Evolutionary conservation across 2,888 invertebrate species (phyloP), one percentile per base, ranked within the genome.

Genomic region (Phyllotreta cruciferae): DNA sequence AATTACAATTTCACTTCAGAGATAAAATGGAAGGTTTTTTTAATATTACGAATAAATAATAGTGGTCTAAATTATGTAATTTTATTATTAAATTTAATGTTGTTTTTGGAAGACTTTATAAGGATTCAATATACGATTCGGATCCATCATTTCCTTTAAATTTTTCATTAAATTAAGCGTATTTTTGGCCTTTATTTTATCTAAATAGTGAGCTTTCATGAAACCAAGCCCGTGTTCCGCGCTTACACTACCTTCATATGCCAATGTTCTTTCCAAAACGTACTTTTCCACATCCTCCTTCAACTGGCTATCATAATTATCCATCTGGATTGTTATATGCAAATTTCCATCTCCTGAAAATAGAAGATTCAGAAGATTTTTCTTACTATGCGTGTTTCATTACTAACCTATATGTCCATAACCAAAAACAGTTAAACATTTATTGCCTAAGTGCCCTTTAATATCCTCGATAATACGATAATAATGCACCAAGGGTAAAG

Each of bases 171-270:
- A 82, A 2, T 84, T 79, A 10, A 96, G 84, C 1, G 92, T 89
- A n/a, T 87, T 85, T 13, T 82, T 70, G 38, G 88, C 85, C 81
- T 94, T 94, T 60, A 92, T 91, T 78, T 89, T 89, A 67, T 88
- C 86, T 56, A 96, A 85, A 81, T 88, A 94, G 71, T 91, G 86
- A 0, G 88, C 86, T 78, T 96, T 96, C 60, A 90, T 86, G 77
- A 94, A 92, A 0, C 97, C 98, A 44, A 99, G 88, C 0, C 98
- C 98, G 80, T 99, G 98, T 80, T 99, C 98, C 0, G 98, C 97
- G 78, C 96, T 97, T 3, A 93, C 86, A 73, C 97, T 97, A 1
- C 98, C 98, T 8, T 86, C 86, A 36, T 90, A 79, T 70, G 89
- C 84, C 0, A 89, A 83, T 0, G 93, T 90, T 83, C 92, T 92